phyloP scores from a whole-genome alignment of 2,797 vertebrate species.

The Falco cherrug region DNA sequence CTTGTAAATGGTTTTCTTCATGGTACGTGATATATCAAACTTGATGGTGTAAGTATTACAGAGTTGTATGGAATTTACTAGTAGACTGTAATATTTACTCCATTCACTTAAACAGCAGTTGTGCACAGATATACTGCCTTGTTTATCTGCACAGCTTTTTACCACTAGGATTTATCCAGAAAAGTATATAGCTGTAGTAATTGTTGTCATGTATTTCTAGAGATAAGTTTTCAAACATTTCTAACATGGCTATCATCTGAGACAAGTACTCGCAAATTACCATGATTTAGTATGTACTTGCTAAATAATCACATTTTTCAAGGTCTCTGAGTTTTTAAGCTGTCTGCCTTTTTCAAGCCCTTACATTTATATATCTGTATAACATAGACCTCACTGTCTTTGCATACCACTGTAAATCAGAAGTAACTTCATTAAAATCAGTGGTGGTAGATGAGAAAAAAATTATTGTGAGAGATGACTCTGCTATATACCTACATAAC shows the following conservation, averaged over 20 bases:
- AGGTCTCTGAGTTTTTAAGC: constrained; percentile 8
- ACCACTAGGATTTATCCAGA: not conserved
- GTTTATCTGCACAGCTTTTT: constrained; percentile 31
- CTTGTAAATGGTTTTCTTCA: not conserved
- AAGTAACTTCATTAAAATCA: constrained; percentile 40
- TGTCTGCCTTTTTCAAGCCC: not conserved
- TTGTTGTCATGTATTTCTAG: constrained; percentile 19
- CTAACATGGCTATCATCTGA: constrained; percentile 2
- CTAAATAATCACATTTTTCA: constrained; percentile 32
- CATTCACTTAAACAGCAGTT: not conserved
- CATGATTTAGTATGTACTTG: not conserved
- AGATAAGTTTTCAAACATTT: constrained; percentile 33
- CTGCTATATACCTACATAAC: not conserved
- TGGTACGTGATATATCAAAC: not conserved
- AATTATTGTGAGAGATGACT: not conserved
- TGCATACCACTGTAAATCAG: constrained; percentile 9
- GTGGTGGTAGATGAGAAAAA: not conserved
- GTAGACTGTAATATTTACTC: constrained; percentile 5
- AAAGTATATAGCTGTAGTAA: constrained; percentile 18
- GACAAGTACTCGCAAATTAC: constrained; percentile 34
- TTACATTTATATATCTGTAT: not conserved
- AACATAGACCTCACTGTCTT: not conserved
- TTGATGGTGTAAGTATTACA: not conserved
- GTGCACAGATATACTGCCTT: constrained; percentile 40
- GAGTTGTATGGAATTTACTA: constrained; percentile 22